Evolutionary conservation across 1,140 invertebrate genomes (phyloP).

Genomic region (Samia ricini): DNA sequence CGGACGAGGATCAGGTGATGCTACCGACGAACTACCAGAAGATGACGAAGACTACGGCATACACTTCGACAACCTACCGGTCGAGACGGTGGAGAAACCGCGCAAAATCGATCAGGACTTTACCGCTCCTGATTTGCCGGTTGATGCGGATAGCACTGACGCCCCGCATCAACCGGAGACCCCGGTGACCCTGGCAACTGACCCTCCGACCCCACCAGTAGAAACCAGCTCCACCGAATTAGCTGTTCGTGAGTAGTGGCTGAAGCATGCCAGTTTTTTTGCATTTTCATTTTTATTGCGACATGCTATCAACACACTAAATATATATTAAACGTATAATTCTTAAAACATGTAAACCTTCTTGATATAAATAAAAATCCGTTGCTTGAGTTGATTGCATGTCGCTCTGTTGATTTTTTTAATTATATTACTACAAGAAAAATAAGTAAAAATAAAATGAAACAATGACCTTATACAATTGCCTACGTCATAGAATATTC

Average conservation of each 20-base stretch:
- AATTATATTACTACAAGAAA: too few species aligned
- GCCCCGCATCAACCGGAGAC: slow-evolving; percentile 31
- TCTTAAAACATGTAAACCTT: too few species aligned
- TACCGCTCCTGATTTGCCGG: slow-evolving; percentile 3
- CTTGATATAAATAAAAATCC: too few species aligned
- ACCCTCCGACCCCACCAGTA: slow-evolving; percentile 36
- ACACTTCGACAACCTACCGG: slow-evolving; percentile 12
- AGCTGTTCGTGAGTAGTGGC: slow-evolving; percentile 74
- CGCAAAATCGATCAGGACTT: slow-evolving; percentile 8
- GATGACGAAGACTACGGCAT: slow-evolving; percentile 64
- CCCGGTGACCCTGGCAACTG: slow-evolving; percentile 22
- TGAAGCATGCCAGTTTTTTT: slow-evolving; percentile 67
- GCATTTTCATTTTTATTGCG: slow-evolving; percentile 51
- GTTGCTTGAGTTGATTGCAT: too few species aligned
- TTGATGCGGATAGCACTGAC: slow-evolving; percentile 26
- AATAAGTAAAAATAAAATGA: neutral
- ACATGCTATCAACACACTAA: neutral
- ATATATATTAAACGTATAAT: too few species aligned
- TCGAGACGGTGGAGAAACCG: slow-evolving; percentile 11
- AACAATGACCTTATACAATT: neutral
- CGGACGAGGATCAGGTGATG: slow-evolving; percentile 67
- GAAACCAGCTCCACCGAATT: slow-evolving; percentile 49
- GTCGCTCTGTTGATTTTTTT: too few species aligned
- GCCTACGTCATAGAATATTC: neutral
- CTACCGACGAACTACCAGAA: slow-evolving; percentile 34